phyloP scores from a whole-genome alignment of 2,888 invertebrate genomes.

The Lacanobia wlatinum region DNA sequence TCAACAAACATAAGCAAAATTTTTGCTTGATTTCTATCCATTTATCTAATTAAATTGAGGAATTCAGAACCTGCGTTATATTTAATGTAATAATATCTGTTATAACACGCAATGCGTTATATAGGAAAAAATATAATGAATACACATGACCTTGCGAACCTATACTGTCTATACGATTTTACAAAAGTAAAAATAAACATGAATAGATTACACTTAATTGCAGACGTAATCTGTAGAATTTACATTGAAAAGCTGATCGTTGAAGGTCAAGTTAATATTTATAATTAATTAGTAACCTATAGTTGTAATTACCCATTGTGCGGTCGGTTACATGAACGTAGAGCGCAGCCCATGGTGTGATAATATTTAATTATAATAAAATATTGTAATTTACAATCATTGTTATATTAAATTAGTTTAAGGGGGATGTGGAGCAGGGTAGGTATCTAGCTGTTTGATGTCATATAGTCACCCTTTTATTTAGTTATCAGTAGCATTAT shows the following conservation, averaged over 20 bases:
- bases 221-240: slow-evolving; percentile 71
- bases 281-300: slow-evolving; percentile 65
- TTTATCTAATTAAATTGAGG: background rate
- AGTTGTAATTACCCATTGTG: slow-evolving; percentile 65
- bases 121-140: slow-evolving; percentile 19
- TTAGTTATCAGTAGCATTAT: slow-evolving; percentile 23
- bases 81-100: slow-evolving; percentile 14
- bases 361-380: slow-evolving; percentile 29
- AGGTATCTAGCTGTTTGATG: background rate
- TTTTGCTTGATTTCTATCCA: slow-evolving; percentile 12
- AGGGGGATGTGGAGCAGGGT: slow-evolving; percentile 13
- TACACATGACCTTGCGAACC: slow-evolving; percentile 42
- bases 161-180: slow-evolving; percentile 54
- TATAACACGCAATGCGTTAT: too few species aligned
- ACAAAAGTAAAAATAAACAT: slow-evolving; percentile 55
- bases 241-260: slow-evolving; percentile 77
- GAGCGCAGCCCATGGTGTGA: slow-evolving; percentile 11
- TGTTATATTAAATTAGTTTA: slow-evolving; percentile 46
- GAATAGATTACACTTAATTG: slow-evolving; percentile 58
- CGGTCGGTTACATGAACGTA: slow-evolving; percentile 32
- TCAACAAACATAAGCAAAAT: slow-evolving; percentile 17
- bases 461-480: slow-evolving; percentile 30
- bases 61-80: background rate
- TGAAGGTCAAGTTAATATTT: slow-evolving; percentile 76
- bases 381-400: slow-evolving; percentile 13